These are phyloP conservation scores for Drosophila differens DNA, from an alignment of 2,888 invertebrate genomes.

Conservation along the genomic window DNA sequence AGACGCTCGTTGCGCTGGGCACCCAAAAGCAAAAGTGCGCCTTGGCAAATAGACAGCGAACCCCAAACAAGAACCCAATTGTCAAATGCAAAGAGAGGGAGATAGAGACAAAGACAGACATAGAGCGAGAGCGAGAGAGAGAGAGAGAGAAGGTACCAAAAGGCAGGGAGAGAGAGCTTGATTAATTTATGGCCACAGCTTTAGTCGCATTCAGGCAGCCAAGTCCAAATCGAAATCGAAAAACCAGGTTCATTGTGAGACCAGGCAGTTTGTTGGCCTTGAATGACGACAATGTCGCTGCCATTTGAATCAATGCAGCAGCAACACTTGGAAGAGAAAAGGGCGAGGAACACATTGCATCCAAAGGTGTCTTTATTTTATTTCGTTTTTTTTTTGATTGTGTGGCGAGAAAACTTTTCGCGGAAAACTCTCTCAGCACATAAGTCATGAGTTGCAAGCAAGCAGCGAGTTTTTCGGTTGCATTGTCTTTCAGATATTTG, in stretches of 20 bases:
- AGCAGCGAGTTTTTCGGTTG: slow-evolving; percentile 16
- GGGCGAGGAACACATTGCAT: slow-evolving; percentile 1
- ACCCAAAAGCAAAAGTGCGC: slow-evolving; percentile 72
- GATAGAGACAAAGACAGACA: slow-evolving; percentile 9
- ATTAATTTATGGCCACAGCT: slow-evolving; percentile 70
- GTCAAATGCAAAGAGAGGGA: slow-evolving; percentile 60
- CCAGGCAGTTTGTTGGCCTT: slow-evolving; percentile 63
- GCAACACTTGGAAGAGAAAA: slow-evolving; percentile 1
- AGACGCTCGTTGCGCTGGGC: slow-evolving; percentile 25
- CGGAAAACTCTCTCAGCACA: slow-evolving; percentile 66
- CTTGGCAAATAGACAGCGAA: slow-evolving; percentile 53
- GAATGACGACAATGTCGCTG: slow-evolving; percentile 63
- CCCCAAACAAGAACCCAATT: slow-evolving; percentile 51
- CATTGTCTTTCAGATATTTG: slow-evolving; percentile 57
- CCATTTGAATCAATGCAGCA: slow-evolving; percentile 56
- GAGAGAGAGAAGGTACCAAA: slow-evolving; percentile 3
- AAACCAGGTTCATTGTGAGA: slow-evolving; percentile 56
- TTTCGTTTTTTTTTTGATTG: neutral
- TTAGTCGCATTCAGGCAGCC: slow-evolving; percentile 26
- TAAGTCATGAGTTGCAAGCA: slow-evolving; percentile 59
- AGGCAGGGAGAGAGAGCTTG: slow-evolving; percentile 49
- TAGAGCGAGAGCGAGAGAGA: slow-evolving; percentile 4
- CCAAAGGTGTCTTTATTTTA: slow-evolving; percentile 51
- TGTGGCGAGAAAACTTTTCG: slow-evolving; percentile 66
- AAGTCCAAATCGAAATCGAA: slow-evolving; percentile 28